These are phyloP conservation scores for Artibeus lituratus DNA, from an alignment of 2,797 vertebrate genomes.

Conservation along the genomic window DNA sequence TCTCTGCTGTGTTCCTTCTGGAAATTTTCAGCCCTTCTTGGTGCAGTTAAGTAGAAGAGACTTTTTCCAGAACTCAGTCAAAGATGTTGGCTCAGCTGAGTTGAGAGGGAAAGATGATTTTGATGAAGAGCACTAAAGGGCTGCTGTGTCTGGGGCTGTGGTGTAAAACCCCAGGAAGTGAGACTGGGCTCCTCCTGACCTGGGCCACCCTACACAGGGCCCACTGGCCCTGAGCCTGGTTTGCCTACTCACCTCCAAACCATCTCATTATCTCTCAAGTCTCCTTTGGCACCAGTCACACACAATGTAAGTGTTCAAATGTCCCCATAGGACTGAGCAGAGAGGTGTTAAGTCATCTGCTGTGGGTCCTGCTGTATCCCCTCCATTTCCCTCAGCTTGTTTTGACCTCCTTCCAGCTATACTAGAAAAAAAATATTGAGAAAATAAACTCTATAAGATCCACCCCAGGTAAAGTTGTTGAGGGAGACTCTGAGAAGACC, in stretches of 20 bases:
- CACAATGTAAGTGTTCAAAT: not conserved
- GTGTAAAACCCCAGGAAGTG: not conserved
- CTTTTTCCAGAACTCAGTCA: slow-evolving; percentile 60
- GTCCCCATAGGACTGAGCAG: not conserved
- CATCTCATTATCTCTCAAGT: not conserved
- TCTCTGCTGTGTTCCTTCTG: slow-evolving; percentile 15
- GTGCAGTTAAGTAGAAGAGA: slow-evolving; percentile 48
- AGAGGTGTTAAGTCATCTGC: not conserved
- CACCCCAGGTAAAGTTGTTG: not conserved
- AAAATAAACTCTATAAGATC: not conserved
- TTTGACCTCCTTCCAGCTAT: not conserved
- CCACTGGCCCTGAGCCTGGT: not conserved
- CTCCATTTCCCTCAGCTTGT: not conserved
- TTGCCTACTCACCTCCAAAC: not conserved
- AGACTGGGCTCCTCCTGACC: not conserved
- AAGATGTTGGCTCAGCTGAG: slow-evolving; percentile 18
- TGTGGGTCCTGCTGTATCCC: accelerated
- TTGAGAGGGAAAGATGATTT: not conserved
- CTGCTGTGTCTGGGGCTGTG: not conserved
- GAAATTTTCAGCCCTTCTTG: slow-evolving; percentile 50
- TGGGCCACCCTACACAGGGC: too few species aligned
- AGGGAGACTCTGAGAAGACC: not conserved
- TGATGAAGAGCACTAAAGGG: not conserved
- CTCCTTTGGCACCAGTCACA: not conserved
- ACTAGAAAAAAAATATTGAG: not conserved